phyloP scores from a whole-genome alignment of 1,140 invertebrate genomes.

The Drosophila watanabei region DNA sequence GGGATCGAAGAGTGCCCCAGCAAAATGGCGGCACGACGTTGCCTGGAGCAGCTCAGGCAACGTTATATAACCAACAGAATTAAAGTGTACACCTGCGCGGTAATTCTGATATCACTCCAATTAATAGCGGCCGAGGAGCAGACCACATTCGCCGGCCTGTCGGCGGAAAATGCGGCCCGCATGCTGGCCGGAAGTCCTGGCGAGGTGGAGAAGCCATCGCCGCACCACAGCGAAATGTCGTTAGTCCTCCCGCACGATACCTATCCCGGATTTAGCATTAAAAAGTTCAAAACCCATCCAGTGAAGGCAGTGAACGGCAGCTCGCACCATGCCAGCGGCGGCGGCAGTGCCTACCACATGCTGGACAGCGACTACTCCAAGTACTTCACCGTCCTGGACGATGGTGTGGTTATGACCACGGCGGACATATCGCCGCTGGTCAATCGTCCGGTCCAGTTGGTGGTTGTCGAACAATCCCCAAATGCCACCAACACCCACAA shows the following conservation, averaged over 20 bases:
- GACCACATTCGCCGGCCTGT: slow-evolving; percentile 64
- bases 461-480: slow-evolving; percentile 92
- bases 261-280: slow-evolving; percentile 94
- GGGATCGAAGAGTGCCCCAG: slow-evolving; percentile 61
- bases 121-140: slow-evolving; percentile 23
- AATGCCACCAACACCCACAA: slow-evolving; percentile 93
- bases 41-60: slow-evolving; percentile 56
- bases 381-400: slow-evolving; percentile 94
- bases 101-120: slow-evolving; percentile 35
- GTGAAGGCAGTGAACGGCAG: slow-evolving; percentile 40
- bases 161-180: slow-evolving; percentile 76
- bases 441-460: slow-evolving; percentile 91
- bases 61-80: slow-evolving; percentile 45
- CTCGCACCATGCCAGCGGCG: background rate
- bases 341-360: slow-evolving; percentile 72
- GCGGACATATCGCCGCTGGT: slow-evolving; percentile 92
- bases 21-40: slow-evolving; percentile 79
- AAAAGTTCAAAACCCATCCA: slow-evolving; percentile 88
- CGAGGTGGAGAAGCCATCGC: slow-evolving; percentile 37
- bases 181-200: slow-evolving; percentile 78
- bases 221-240: slow-evolving; percentile 76
- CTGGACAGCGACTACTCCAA: slow-evolving; percentile 92
- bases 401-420: slow-evolving; percentile 96
- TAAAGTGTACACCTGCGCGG: slow-evolving; percentile 46
- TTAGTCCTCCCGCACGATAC: slow-evolving; percentile 92